Base-by-base conservation (phyloP, 1,140 invertebrate genomes). In the Octopus sinensis region DNA sequence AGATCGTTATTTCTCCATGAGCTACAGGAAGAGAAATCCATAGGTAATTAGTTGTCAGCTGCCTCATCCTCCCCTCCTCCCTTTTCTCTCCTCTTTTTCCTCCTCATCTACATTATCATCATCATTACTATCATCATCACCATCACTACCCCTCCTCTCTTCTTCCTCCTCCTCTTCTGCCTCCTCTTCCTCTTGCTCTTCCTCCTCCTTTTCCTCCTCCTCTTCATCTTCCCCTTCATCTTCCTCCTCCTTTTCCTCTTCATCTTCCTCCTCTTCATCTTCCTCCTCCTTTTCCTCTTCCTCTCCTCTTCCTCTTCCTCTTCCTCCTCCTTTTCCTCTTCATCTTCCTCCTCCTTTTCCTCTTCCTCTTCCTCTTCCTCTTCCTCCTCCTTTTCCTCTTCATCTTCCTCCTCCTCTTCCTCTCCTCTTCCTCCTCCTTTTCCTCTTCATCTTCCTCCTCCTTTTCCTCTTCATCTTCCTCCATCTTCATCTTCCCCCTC, bases 311-410 rank as follows among this genome's bases (percentile, higher is more conserved):
- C 54, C 52, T 56, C 76, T 76, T 6, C 53, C 54, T 82, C 30
- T 77, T 76, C 73, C 10, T 75, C 56, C 75, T n/a, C 56, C 83
- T 82, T 2, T 75, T 53, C 80, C 6, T 77, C 5, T 80, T 53
- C 77, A 1, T 68, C 5, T 77, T 56, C 53, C 17, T 81, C 78
- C 76, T 5, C 79, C 53, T 71, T n/a, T 79, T 52, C 68, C 43
- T 76, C 53, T 75, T 53, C 23, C 73, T n/a, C 53, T 23, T 76
- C 78, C 54, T 78, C 56, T 52, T 71, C 76, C 9, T 71, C 80
- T 82, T 54, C 53, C 71, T 54, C 81, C 53, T 56, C 54, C 78
- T 73, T 77, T 79, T 77, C 73, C 78, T 79, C 81, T 73, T 77
- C 73, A 62, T 54, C 81, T 79, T 76, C 54, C 54, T 81, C 75